phyloP scores from a whole-genome alignment of 2,113 vertebrate species.

The Xerus inauris region DNA sequence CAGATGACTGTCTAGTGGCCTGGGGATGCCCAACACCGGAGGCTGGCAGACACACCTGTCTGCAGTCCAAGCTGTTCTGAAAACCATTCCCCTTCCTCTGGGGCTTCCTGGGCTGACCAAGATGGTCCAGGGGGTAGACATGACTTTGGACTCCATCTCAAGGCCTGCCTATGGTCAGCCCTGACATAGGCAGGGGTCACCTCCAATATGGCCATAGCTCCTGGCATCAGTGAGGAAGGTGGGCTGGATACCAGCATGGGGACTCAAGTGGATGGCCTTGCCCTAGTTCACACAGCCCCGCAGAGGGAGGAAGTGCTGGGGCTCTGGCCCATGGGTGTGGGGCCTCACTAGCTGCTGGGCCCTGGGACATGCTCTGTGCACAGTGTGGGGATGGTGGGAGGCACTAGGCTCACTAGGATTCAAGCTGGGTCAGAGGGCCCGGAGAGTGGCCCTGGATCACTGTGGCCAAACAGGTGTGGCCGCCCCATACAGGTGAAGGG shows the following conservation, averaged over 20 bases:
- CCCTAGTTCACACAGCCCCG: neutral
- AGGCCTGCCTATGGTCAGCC: neutral
- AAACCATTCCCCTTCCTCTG: neutral
- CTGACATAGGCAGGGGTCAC: neutral
- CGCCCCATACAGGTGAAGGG: neutral
- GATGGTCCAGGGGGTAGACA: neutral
- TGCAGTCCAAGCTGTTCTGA: neutral
- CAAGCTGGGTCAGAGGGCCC: neutral
- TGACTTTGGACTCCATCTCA: neutral
- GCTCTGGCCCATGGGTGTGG: accelerated
- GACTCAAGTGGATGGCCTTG: neutral
- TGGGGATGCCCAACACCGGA: neutral
- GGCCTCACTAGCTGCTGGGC: neutral
- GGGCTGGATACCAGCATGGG: neutral
- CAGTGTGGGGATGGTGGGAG: neutral
- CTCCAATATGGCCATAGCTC: neutral
- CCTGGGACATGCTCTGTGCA: neutral
- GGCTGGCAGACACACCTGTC: neutral
- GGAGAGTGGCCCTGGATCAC: neutral
- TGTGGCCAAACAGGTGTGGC: neutral
- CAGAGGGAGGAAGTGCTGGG: neutral
- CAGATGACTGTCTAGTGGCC: neutral
- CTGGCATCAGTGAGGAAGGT: neutral
- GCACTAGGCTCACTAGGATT: neutral
- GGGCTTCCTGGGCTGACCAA: neutral